phyloP scores from a whole-genome alignment of 2,888 invertebrate genomes.

The Abrostola tripartita region DNA sequence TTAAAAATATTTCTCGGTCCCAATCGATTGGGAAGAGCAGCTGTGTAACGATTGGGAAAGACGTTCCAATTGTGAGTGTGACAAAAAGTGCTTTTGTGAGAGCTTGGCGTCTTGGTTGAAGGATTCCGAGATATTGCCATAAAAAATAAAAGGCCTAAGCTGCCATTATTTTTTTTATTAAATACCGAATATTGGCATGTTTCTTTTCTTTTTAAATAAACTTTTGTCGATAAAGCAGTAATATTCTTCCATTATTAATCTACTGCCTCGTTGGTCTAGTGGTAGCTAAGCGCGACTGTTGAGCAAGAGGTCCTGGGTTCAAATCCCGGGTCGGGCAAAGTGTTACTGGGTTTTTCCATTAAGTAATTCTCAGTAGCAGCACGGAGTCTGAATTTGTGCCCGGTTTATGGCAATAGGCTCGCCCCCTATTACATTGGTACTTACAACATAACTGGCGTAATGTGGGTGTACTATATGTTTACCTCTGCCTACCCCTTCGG shows the following conservation, averaged over 20 bases:
- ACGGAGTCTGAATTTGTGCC: too few species aligned
- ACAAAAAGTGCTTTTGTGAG: slow-evolving; percentile 14
- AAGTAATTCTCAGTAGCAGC: too few species aligned
- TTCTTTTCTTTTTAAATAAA: not conserved
- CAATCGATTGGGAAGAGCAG: slow-evolving; percentile 41
- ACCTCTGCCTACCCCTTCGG: too few species aligned
- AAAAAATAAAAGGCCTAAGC: slow-evolving; percentile 10
- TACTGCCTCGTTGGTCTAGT: too few species aligned
- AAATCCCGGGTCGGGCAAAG: too few species aligned
- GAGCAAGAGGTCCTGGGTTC: too few species aligned
- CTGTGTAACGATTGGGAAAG: slow-evolving; percentile 23
- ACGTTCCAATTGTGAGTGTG: slow-evolving; percentile 17
- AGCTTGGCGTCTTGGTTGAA: slow-evolving; percentile 12
- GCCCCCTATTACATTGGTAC: too few species aligned
- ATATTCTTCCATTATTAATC: not conserved
- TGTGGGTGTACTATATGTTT: too few species aligned
- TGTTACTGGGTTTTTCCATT: too few species aligned
- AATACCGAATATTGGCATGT: not conserved
- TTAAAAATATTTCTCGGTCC: slow-evolving; percentile 60
- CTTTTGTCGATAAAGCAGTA: not conserved
- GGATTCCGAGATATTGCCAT: slow-evolving; percentile 7
- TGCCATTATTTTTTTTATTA: not conserved
- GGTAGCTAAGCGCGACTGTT: too few species aligned
- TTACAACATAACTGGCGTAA: too few species aligned
- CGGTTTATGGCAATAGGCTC: too few species aligned